A percentile compares a stretch with the other conserved stretches of the same genome.
phyloP scores from a whole-genome alignment of 2,797 vertebrate species.

The Pempheris klunzingeri region DNA sequence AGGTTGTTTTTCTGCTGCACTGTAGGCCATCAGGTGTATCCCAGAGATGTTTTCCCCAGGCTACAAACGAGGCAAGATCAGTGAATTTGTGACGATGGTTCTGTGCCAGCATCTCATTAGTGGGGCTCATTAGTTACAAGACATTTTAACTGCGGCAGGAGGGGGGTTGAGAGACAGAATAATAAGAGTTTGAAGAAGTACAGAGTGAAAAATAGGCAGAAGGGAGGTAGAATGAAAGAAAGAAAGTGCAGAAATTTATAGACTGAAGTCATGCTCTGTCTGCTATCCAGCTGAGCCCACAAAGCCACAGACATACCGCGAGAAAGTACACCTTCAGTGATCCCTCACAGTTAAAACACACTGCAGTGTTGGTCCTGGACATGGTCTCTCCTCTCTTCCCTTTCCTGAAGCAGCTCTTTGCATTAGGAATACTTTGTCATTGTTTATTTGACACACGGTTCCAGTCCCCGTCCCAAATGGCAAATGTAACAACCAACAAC shows the following conservation, averaged over 20 bases:
- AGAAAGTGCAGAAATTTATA: conserved; percentile 67
- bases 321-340: conserved; percentile 59
- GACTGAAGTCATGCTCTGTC: conserved; percentile 79
- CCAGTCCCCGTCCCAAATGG: conserved; percentile 41
- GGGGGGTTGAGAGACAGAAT: conserved; percentile 20
- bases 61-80: conserved; percentile 26
- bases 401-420: conserved; percentile 48
- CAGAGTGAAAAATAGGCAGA: conserved; percentile 52
- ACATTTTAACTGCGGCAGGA: conserved; percentile 59
- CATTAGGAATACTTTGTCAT: conserved; percentile 59
- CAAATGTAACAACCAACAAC: conserved; percentile 41
- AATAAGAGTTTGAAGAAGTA: conserved; percentile 58
- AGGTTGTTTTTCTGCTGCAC: conserved; percentile 47
- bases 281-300: conserved; percentile 79
- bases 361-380: conserved; percentile 16
- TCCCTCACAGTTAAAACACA: conserved; percentile 59
- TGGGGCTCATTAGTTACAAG: conserved; percentile 68
- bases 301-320: conserved; percentile 62
- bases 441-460: conserved; percentile 71
- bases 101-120: conserved; percentile 77
- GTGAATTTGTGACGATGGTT: conserved; percentile 45
- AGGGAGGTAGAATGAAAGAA: conserved; percentile 47
- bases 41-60: conserved; percentile 40
- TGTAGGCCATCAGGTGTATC: conserved; percentile 70
- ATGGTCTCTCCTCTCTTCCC: conserved; percentile 13